phyloP scores from a whole-genome alignment of 2,797 vertebrate genomes.

The Poecilia wingei region DNA sequence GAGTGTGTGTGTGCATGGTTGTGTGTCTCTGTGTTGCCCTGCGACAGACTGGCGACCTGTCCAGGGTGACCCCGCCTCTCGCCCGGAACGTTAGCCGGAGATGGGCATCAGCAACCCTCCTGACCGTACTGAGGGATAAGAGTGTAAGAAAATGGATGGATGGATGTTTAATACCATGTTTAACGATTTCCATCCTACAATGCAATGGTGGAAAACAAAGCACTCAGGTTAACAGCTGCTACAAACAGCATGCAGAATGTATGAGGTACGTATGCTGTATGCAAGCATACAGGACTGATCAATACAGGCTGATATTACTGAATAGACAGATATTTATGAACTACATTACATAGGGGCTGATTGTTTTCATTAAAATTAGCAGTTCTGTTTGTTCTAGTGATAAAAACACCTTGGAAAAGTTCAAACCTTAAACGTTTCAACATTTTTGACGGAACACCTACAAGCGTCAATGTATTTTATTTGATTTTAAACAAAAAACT shows the following conservation, averaged over 20 bases:
- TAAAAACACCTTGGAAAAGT: background rate
- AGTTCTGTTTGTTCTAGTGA: background rate
- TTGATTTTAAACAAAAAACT: background rate
- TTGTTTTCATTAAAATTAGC: background rate
- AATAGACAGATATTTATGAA: background rate
- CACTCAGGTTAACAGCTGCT: constrained; percentile 28
- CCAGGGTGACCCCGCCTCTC: too few relatives aligned
- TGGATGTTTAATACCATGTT: background rate
- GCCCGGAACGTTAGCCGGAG: too few relatives aligned
- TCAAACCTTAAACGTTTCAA: background rate
- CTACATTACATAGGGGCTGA: background rate
- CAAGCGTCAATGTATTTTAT: background rate
- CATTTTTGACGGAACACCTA: background rate
- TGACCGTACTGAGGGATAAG: too few relatives aligned
- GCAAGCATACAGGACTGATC: constrained; percentile 22
- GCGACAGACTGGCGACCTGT: too few relatives aligned
- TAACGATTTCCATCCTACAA: background rate
- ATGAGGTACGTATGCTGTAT: background rate
- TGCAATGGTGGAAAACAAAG: background rate
- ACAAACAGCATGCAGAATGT: constrained; percentile 3
- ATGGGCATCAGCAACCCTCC: too few relatives aligned
- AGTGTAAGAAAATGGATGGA: too few relatives aligned
- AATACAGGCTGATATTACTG: background rate
- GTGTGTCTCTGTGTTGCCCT: too few relatives aligned
- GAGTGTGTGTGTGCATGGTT: too few relatives aligned